A percentile compares a stretch with the other conserved stretches of the same genome.
These are phyloP conservation scores for Marmota monax DNA, from an alignment of 2,113 vertebrate species.

Conservation along the genomic window DNA sequence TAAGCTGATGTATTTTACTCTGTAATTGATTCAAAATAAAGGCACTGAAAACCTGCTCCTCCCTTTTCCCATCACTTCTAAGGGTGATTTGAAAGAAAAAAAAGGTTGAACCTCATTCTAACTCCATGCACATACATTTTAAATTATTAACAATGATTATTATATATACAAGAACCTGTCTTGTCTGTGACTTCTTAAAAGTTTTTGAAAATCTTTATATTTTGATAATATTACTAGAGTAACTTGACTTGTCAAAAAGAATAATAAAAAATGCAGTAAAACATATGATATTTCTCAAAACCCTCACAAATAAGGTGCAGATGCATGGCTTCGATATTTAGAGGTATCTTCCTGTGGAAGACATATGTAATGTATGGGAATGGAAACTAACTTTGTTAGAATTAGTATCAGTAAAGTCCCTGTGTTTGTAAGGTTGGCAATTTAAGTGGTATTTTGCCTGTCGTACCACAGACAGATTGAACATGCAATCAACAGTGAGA, in stretches of 20 bases:
- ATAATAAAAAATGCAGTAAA: background rate
- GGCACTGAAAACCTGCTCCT: background rate
- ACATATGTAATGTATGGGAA: background rate
- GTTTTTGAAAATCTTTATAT: background rate
- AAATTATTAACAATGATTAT: background rate
- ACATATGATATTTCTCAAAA: background rate
- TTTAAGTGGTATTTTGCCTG: background rate
- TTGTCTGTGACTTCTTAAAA: background rate
- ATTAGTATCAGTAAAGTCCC: background rate
- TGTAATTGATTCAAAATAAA: background rate
- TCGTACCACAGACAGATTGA: background rate
- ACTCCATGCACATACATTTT: background rate
- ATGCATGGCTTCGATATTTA: background rate
- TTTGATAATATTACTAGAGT: background rate
- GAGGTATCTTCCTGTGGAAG: background rate
- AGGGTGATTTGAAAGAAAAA: background rate
- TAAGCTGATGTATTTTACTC: background rate
- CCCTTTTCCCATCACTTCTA: background rate
- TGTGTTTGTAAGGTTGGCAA: background rate
- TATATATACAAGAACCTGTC: background rate
- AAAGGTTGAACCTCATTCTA: background rate
- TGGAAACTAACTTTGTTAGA: background rate
- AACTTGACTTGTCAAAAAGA: background rate
- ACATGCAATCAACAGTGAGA: no score
- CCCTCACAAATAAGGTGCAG: background rate